phyloP scores from a whole-genome alignment of 2,888 invertebrate species.

The Hoplodrina blanda region DNA sequence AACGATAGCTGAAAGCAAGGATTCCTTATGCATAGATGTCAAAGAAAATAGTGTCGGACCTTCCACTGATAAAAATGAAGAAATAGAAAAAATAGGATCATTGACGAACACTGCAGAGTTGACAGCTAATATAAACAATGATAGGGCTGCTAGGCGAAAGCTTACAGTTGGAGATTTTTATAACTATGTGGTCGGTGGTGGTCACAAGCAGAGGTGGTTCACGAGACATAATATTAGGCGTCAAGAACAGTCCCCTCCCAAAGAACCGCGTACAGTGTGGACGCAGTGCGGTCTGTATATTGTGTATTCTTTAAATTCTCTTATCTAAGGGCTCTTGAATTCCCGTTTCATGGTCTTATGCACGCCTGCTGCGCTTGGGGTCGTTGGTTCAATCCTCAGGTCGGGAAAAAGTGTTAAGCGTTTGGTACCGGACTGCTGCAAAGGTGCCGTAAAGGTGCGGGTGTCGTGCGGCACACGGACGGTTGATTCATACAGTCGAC shows the following conservation, averaged over 20 bases:
- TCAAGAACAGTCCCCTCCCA: not conserved
- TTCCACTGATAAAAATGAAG: not conserved
- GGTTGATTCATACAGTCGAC: no score
- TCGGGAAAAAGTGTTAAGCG: no score
- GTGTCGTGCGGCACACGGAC: no score
- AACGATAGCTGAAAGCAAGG: slow-evolving; percentile 13
- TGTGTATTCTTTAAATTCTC: not conserved
- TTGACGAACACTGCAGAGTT: slow-evolving; percentile 13
- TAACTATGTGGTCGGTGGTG: slow-evolving; percentile 20
- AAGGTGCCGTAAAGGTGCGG: no score
- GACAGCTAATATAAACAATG: slow-evolving; percentile 6
- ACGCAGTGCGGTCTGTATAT: slow-evolving; percentile 27
- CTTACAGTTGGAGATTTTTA: slow-evolving; percentile 20
- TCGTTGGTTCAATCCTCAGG: no score
- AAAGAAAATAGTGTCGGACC: slow-evolving; percentile 16
- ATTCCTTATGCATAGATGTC: slow-evolving; percentile 15
- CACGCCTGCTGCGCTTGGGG: no score
- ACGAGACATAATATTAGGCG: not conserved
- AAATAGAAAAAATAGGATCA: slow-evolving; percentile 1
- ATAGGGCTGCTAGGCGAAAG: not conserved
- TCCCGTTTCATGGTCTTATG: no score
- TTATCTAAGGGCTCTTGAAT: no score
- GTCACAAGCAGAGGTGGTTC: not conserved
- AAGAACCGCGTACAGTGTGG: slow-evolving; percentile 6
- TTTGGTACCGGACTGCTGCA: no score